phyloP scores from a whole-genome alignment of 1,140 invertebrate species.

The Eumaeus atala region DNA sequence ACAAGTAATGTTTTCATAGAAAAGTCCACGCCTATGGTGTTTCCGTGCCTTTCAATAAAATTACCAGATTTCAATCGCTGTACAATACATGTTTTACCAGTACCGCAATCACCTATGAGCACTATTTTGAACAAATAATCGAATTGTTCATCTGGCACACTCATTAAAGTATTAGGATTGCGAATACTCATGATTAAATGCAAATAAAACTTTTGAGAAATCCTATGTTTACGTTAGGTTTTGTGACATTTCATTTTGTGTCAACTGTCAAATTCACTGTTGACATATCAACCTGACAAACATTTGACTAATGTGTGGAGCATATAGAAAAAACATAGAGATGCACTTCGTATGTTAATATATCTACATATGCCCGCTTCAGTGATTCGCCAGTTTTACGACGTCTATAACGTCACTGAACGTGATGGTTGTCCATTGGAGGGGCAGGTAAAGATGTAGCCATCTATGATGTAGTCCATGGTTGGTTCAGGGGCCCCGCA shows the following conservation, averaged over 20 bases:
- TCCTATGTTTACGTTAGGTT: conserved; percentile 51
- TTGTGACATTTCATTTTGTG: conserved; percentile 37
- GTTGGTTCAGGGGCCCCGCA: too few species aligned
- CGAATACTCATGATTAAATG: conserved; percentile 59
- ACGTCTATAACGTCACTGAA: too few species aligned
- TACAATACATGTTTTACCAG: conserved; percentile 90
- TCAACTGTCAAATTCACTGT: background rate
- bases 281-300: too few species aligned
- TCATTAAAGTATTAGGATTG: conserved; percentile 76
- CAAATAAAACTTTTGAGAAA: conserved; percentile 28
- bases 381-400: too few species aligned
- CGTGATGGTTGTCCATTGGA: too few species aligned
- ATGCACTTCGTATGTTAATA: too few species aligned
- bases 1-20: conserved; percentile 96
- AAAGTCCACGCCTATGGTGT: conserved; percentile 97
- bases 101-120: conserved; percentile 87
- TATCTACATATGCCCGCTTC: too few species aligned
- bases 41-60: conserved; percentile 93
- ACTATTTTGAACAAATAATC: conserved; percentile 91
- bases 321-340: too few species aligned
- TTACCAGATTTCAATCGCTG: conserved; percentile 95
- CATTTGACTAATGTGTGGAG: too few species aligned
- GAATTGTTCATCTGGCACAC: conserved; percentile 80
- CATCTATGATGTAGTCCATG: too few species aligned
- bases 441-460: too few species aligned